Base-by-base conservation (phyloP, 2,888 invertebrate genomes). In the Chymomyza caudatula region DNA sequence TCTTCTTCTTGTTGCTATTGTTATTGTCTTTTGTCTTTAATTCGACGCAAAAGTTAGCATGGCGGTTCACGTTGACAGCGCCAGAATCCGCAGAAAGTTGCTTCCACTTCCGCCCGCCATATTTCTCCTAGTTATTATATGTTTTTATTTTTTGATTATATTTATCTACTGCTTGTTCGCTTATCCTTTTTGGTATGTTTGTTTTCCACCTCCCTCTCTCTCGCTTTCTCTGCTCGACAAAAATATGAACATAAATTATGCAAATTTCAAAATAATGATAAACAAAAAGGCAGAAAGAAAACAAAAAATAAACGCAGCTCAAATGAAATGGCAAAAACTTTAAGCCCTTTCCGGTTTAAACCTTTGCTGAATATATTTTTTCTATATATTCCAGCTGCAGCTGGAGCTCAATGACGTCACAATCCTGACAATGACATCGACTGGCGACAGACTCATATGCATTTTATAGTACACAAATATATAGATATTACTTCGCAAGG, bases 251-350 rank as follows among this genome's bases (percentile, higher is more conserved):
- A 71, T 70, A 85, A 78, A 81, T 82, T 82, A 85, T 81, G 79
- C 73, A 85, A 81, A 81, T 81, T 75, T 84, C 68, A 73, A 81
- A 81, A 80, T 84, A 80, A 84, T 80, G 78, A 78, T 84, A 80
- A 74, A 69, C 53, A 67, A 64, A 64, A 67, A 17, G 47, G 47
- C 47, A 19, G 19, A 17, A 47, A 5, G 6, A 47, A 47, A 47
- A 47, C 15, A 47, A 47, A 47, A 15, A 47, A 47, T 17, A 47
- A 47, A 47, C 47, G 29, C 29, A 37, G 29, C 29, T 37, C 29
- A 37, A 37, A 37, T 37, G 29, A 37, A 37, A 37, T 37, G 29
- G 29, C 29, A 37, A 37, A 37, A 37, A 37, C 29, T 37, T 11
- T 37, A 11, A 37, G 29, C 29, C 29, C 29, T 37, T 37, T 11